Evolutionary conservation across 2,888 invertebrate genomes (phyloP).

Genomic region (Amphipoea lucens): DNA sequence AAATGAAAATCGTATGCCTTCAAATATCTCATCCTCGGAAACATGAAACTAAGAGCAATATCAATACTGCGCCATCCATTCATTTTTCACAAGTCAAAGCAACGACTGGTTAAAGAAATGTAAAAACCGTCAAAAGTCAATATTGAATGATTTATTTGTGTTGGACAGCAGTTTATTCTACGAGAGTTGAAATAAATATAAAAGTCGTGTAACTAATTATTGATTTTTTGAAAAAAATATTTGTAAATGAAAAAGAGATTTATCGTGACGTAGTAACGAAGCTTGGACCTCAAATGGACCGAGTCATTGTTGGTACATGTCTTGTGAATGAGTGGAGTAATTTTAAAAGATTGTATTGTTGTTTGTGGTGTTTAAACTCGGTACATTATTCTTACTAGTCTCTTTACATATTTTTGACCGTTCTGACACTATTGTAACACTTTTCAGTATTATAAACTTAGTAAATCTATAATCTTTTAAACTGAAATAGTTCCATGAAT

Average conservation of each 20-base stretch:
- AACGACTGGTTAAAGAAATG: constrained; percentile 70
- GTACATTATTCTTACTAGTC: constrained; percentile 8
- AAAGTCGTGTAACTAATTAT: constrained; percentile 71
- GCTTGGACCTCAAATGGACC: constrained; percentile 23
- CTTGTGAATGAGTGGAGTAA: constrained; percentile 29
- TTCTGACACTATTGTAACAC: not conserved
- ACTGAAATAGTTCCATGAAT: not conserved
- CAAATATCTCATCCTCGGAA: constrained; percentile 31
- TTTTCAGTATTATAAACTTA: not conserved
- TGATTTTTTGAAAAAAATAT: constrained; percentile 61
- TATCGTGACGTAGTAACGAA: constrained; percentile 63
- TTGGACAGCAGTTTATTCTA: constrained; percentile 57
- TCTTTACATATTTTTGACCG: constrained; percentile 9
- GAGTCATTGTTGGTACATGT: constrained; percentile 35
- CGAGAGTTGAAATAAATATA: constrained; percentile 66
- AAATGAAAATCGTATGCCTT: constrained; percentile 13
- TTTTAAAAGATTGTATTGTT: constrained; percentile 30
- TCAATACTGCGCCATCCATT: constrained; percentile 37
- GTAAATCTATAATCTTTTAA: not conserved
- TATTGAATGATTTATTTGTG: constrained; percentile 77
- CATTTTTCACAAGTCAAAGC: constrained; percentile 34
- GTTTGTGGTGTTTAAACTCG: constrained; percentile 21
- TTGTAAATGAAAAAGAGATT: constrained; percentile 69
- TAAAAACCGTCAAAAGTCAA: constrained; percentile 67
- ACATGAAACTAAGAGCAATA: constrained; percentile 36